Evolutionary conservation across 2,797 vertebrate species (phyloP), one percentile per base, ranked within the genome.

Genomic region (Adrianichthys oophorus): DNA sequence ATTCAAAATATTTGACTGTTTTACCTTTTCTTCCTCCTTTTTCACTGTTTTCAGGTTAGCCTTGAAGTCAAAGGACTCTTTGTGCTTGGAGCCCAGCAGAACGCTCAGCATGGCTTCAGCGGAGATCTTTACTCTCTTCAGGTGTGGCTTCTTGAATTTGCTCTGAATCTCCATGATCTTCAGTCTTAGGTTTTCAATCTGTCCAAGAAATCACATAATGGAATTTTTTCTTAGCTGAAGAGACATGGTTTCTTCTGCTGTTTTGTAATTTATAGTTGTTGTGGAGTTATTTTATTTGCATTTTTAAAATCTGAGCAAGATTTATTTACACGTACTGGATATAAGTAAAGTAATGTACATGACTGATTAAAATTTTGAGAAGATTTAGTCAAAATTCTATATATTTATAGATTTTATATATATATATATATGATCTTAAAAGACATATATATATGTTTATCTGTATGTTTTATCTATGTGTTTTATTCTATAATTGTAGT

Each of bases 11-110:
- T 17, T 55, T n/a, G 15, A 15, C 40, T 41, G 18, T 0, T 13
- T 55, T 45, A 89, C 90, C 89, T 91, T 92, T 52, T 93, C 91
- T 15, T 93, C 92, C 90, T 92, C 72, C 91, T 92, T 92, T 70
- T 91, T 92, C 29, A 92, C 90, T 0, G 90, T 92, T 75, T 93
- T 93, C 5, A 93, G 87, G 79, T 91, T 92, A 59, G 89, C 88
- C 78, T 91, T 93, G 68, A 92, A 90, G 79, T 93, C 90, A 12
- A 92, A 50, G 10, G 89, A 90, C 54, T 91, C 90, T 52, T 90
- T 92, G 61, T 87, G 79, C 68, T 74, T 92, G 67, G 84, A 72
- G 40, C 90, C 92, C 46, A 92, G 74, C 48, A 93, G 85, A 14
- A 90, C 92, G 0, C 90, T 90, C 68, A 93, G 74, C 91, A 91